A percentile compares a stretch with the other conserved stretches of the same genome.
Conservation (phyloP, 2,888 invertebrate species). For the Phortica okadai region DNA sequence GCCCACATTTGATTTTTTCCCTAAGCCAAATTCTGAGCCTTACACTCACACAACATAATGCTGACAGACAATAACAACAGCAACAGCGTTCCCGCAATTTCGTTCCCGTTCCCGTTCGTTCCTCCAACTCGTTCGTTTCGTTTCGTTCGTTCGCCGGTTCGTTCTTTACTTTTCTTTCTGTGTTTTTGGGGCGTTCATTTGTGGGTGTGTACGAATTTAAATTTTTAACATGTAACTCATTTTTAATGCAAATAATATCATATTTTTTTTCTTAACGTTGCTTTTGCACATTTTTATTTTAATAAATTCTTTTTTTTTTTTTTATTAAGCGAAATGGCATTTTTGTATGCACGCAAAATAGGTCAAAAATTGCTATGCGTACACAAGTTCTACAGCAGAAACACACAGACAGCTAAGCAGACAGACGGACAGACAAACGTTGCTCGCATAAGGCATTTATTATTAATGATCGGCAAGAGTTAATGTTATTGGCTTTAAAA, state of each 20-base stretch:
- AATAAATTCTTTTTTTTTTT: constrained; percentile 19
- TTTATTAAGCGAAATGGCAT: constrained; percentile 33
- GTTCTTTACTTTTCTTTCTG: not conserved
- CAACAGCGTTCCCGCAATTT: no score
- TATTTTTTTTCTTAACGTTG: constrained; percentile 30
- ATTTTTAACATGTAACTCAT: constrained; percentile 68
- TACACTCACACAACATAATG: no score
- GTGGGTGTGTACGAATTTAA: constrained; percentile 67
- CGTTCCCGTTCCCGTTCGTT: not conserved
- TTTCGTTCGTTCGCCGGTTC: not conserved
- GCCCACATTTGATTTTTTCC: no score
- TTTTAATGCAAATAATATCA: constrained; percentile 68
- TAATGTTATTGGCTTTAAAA: not conserved
- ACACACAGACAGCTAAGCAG: no score
- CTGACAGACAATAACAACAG: no score
- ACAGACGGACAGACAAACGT: not conserved
- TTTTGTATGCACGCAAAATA: constrained; percentile 57
- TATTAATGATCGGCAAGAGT: not conserved
- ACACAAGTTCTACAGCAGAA: not conserved
- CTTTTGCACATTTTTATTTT: constrained; percentile 20
- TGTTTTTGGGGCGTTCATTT: constrained; percentile 34
- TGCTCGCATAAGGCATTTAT: not conserved
- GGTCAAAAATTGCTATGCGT: constrained; percentile 47
- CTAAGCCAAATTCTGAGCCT: no score
- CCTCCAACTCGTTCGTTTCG: not conserved